phyloP scores from a whole-genome alignment of 2,797 vertebrate genomes.

The Melanotaenia trifasciata region DNA sequence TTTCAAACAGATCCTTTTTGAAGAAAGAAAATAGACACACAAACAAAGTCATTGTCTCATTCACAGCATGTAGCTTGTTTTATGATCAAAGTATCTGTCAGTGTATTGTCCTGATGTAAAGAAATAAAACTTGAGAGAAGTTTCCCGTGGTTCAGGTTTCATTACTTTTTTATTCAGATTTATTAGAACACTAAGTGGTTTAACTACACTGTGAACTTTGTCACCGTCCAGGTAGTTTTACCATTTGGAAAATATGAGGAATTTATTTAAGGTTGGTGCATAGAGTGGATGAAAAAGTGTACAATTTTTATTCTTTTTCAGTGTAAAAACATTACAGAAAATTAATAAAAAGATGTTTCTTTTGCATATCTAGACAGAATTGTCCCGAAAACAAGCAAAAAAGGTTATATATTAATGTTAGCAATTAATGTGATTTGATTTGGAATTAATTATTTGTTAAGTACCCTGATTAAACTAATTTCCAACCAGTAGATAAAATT shows the following conservation, averaged over 20 bases:
- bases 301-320: background rate
- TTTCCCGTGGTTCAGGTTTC: constrained; percentile 48
- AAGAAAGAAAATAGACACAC: constrained; percentile 24
- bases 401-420: background rate
- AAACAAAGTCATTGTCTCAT: constrained; percentile 54
- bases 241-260: constrained; percentile 4
- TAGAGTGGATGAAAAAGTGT: background rate
- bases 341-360: background rate
- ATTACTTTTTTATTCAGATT: constrained; percentile 47
- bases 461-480: background rate
- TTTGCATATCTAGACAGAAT: too few species aligned
- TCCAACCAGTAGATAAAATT: background rate
- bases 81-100: constrained; percentile 32
- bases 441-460: background rate
- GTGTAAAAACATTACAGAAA: background rate
- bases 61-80: constrained; percentile 40
- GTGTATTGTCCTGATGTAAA: constrained; percentile 16
- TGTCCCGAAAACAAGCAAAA: background rate
- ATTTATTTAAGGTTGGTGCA: background rate
- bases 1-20: constrained; percentile 60
- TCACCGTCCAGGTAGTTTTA: constrained; percentile 46
- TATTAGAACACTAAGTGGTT: constrained; percentile 48
- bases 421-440: too few species aligned
- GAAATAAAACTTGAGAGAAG: constrained; percentile 48
- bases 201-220: constrained; percentile 51